These are phyloP conservation scores for Hexactinellida sp. DNA, from an alignment of 37 sponge, comb jelly and placozoan genomes.

Conservation along the genomic window DNA sequence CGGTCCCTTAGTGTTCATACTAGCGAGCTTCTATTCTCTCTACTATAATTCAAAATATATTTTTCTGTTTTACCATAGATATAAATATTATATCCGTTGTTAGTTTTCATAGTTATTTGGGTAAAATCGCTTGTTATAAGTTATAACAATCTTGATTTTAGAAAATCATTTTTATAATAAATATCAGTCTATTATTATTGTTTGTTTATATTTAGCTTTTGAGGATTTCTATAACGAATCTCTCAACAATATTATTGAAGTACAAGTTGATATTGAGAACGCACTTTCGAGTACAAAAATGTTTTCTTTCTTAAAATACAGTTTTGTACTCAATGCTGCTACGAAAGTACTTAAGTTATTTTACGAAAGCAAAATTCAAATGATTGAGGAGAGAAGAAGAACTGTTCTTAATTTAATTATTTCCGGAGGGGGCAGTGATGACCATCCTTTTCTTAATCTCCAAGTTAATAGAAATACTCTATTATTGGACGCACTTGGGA, in stretches of 20 bases:
- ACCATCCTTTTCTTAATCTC: slow-evolving; percentile 58
- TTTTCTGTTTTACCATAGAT: no score
- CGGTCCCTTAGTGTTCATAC: no score
- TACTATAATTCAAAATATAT: no score
- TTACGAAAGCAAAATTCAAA: slow-evolving; percentile 54
- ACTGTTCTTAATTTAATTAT: slow-evolving; percentile 45
- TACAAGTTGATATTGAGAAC: slow-evolving; percentile 35
- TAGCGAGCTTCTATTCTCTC: no score
- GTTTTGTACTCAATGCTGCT: slow-evolving; percentile 59
- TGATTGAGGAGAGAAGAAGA: slow-evolving; percentile 46
- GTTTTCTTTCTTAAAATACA: slow-evolving; percentile 64
- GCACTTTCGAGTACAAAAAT: neutral
- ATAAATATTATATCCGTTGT: no score
- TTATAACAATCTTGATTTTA: no score
- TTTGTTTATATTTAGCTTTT: no score
- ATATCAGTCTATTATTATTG: no score
- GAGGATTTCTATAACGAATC: slow-evolving; percentile 66
- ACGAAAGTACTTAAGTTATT: slow-evolving; percentile 69
- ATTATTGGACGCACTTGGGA: slow-evolving; percentile 59
- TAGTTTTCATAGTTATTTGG: no score
- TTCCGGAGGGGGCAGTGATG: slow-evolving; percentile 29
- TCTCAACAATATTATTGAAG: slow-evolving; percentile 41
- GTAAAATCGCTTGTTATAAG: no score
- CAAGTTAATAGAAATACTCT: slow-evolving; percentile 56
- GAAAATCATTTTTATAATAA: no score